Base-by-base conservation (phyloP, 2,888 invertebrate genomes). In the Mechanitis messenoides region DNA sequence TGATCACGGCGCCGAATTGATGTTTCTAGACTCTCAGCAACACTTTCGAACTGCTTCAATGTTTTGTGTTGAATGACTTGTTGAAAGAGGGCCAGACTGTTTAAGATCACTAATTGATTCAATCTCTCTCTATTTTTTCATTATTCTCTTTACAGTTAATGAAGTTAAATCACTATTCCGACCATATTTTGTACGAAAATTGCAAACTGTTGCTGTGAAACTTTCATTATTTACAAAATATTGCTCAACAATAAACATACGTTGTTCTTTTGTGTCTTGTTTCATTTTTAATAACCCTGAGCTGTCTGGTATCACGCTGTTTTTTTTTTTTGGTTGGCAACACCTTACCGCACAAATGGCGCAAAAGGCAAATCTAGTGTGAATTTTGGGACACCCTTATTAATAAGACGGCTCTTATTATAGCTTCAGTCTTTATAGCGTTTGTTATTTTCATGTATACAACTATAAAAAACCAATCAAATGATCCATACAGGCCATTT, bases 141-240 rank as follows among this genome's bases (percentile, higher is more conserved):
- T 55, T 38, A 38, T 20, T 55, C 28, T 55, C 55, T 55, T 55
- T 55, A 55, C 45, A 55, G 45, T 55, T 55, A 28, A 42, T 9
- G 12, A 38, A 42, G 20, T 20, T 20, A 20, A 20, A 20, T 20
- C 20, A 20, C 1, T 20, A 20, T 20, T 20, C 20, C 20, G 20
- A 20, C 20, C 20, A 20, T 20, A 20, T 20, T 20, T 20, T 20
- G 20, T 20, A 20, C 20, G 20, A 28, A 55, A 42, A 35, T 38
- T 38, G 38, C 38, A 7, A 38, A 38, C 38, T 38, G 38, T 55
- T 45, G 55, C 45, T 42, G n/a, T n/a, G n/a, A 45, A 55, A 55
- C 42, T 42, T 20, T 45, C 38, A 55, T 42, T 9, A 42, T 55
- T 45, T 55, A 20, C 20, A 38, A n/a, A 55, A 55, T 38, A 55